Conservation (phyloP, 1,140 invertebrate species). For the Calephelis nemesis region DNA sequence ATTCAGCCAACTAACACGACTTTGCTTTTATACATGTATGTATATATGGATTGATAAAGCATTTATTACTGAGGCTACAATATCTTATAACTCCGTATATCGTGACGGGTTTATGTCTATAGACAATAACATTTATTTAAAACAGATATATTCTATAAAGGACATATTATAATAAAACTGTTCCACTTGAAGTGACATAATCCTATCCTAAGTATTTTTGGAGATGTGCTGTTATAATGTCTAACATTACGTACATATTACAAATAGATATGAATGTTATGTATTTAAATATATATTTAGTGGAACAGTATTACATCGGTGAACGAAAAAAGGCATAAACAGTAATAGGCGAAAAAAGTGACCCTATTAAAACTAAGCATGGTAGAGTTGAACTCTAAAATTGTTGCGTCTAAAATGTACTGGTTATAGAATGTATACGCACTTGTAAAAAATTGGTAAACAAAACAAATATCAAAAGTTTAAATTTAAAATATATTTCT, state of each 20-base stretch:
- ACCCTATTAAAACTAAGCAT: slow-evolving; percentile 12
- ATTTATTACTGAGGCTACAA: slow-evolving; percentile 9
- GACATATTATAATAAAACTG: background rate
- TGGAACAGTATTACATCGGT: slow-evolving; percentile 56
- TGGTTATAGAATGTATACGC: too few species aligned
- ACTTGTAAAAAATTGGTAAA: too few species aligned
- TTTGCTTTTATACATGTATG: background rate
- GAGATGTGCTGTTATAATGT: slow-evolving; percentile 12
- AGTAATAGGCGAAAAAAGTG: too few species aligned
- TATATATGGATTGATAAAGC: background rate
- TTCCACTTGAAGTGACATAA: slow-evolving; percentile 8
- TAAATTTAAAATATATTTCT: too few species aligned
- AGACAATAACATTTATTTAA: slow-evolving; percentile 8
- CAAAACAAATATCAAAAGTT: too few species aligned
- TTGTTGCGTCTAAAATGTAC: too few species aligned
- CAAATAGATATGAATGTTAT: slow-evolving; percentile 34
- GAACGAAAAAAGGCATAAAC: background rate
- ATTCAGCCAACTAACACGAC: too few species aligned
- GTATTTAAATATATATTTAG: slow-evolving; percentile 39
- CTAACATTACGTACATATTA: slow-evolving; percentile 2
- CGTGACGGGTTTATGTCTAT: background rate
- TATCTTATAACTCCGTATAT: slow-evolving; percentile 1
- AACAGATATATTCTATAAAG: slow-evolving; percentile 7
- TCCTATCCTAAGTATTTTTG: slow-evolving; percentile 10
- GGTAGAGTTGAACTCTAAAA: too few species aligned